Evolutionary conservation across 2,888 invertebrate species (phyloP), one percentile per base, ranked within the genome.

Genomic region (Agapostemon virescens): DNA sequence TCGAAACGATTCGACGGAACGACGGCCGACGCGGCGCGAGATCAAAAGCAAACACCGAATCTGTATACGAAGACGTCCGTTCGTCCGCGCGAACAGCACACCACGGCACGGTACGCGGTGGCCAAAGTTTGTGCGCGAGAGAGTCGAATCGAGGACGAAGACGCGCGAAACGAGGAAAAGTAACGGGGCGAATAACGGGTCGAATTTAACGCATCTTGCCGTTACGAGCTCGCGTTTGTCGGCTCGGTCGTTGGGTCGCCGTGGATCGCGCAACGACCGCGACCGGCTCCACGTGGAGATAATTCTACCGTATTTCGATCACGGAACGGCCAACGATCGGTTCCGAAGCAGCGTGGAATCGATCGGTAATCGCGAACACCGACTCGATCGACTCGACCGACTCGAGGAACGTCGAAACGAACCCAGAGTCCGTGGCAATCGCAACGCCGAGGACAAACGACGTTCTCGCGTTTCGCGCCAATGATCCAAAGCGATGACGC

Each of bases 181-280:
- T 90, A 89, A 90, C 89, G 89, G 89, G 71, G 86, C 88, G 84
- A 84, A 75, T 88, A 88, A 89, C 89, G 89, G 88, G 81, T 86
- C 84, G 77, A 86, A 87, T 88, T 87, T 85, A 85, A 87, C 83
- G 83, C 81, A 87, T 87, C 76, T 84, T 78, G 83, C 79, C 79
- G 83, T 82, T 82, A 81, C 79, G 72, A 74, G 61, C 36, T 63
- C 79, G 58, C 79, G 74, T 80, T 79, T 42, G 70, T 74, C 55
- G 71, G 74, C 45, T 40, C 73, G 74, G 79, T 74, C 73, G 79
- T 83, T 79, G 71, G 79, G 76, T 83, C 79, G 75, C 58, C n/a
- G 67, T 69, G 26, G 79, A 79, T 75, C 82, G 64, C 75, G 78
- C 82, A 83, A 83, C 69, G 36, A 63, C 66, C 26, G 49, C 42